These are phyloP conservation scores for Latrodectus elegans DNA, from an alignment of 2,888 invertebrate species.

Conservation along the genomic window DNA sequence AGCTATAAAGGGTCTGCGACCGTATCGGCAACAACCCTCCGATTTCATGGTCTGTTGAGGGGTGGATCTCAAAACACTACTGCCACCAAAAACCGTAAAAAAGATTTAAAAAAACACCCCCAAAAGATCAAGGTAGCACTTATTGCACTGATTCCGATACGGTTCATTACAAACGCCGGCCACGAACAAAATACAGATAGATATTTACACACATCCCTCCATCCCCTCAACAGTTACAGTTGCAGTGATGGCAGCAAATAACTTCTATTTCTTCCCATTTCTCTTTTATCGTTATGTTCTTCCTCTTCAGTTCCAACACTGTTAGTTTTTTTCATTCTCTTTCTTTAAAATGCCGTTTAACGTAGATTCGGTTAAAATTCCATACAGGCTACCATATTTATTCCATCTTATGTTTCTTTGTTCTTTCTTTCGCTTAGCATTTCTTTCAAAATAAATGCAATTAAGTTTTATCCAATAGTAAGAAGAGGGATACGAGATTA, in stretches of 20 bases:
- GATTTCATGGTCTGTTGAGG: constrained; percentile 40
- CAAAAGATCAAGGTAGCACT: constrained; percentile 4
- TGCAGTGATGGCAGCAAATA: constrained; percentile 5
- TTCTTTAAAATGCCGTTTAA: constrained; percentile 3
- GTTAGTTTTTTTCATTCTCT: too few species aligned
- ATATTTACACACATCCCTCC: constrained; percentile 16
- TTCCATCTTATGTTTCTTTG: too few species aligned
- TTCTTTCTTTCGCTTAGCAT: too few species aligned
- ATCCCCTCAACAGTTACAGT: background rate
- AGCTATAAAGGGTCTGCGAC: too few species aligned
- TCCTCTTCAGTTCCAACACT: background rate
- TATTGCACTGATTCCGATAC: constrained; percentile 49
- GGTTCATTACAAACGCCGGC: constrained; percentile 41
- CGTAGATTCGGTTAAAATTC: background rate
- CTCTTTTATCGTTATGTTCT: background rate
- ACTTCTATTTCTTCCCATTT: background rate
- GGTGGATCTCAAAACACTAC: constrained; percentile 13
- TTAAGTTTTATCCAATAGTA: too few species aligned
- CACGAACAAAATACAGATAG: constrained; percentile 29
- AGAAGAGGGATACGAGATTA: too few species aligned
- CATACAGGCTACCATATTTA: too few species aligned
- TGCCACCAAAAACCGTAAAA: too few species aligned
- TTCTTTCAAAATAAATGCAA: too few species aligned
- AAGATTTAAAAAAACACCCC: too few species aligned
- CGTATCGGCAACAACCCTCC: background rate